A percentile compares a stretch with the other conserved stretches of the same genome.
Conservation (phyloP, 2,888 invertebrate species). For the Lithophane leautieri region DNA sequence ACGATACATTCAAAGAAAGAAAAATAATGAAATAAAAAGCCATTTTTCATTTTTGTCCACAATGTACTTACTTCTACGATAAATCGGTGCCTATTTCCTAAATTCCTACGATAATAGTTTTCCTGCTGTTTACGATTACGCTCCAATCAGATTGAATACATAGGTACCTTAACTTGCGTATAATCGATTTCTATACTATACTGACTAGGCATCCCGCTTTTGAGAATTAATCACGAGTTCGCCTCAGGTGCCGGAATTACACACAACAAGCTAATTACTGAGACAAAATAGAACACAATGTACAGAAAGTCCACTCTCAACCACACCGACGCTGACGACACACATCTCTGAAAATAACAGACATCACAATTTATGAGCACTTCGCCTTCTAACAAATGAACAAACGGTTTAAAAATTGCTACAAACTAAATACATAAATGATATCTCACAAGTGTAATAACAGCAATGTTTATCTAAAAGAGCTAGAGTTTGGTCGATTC, state of each 20-base stretch:
- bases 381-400: background rate
- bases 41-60: background rate
- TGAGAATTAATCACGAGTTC: conserved; percentile 28
- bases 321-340: background rate
- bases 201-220: conserved; percentile 1
- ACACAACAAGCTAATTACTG: conserved; percentile 33
- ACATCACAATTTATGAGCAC: background rate
- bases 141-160: no score
- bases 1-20: no score
- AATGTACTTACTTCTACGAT: background rate
- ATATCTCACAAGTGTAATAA: background rate
- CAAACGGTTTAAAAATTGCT: background rate
- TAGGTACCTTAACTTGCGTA: background rate
- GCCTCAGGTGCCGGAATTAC: conserved; percentile 17
- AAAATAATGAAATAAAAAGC: no score
- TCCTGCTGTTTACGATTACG: background rate
- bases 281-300: no score
- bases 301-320: background rate
- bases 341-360: background rate
- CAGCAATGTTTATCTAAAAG: background rate
- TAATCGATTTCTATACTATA: conserved; percentile 5
- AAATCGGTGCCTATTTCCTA: background rate
- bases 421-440: no score
- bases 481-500: background rate
- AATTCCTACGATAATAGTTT: background rate